These are phyloP conservation scores for Gallinago stenura DNA, from an alignment of 2,797 vertebrate species.

Conservation along the genomic window DNA sequence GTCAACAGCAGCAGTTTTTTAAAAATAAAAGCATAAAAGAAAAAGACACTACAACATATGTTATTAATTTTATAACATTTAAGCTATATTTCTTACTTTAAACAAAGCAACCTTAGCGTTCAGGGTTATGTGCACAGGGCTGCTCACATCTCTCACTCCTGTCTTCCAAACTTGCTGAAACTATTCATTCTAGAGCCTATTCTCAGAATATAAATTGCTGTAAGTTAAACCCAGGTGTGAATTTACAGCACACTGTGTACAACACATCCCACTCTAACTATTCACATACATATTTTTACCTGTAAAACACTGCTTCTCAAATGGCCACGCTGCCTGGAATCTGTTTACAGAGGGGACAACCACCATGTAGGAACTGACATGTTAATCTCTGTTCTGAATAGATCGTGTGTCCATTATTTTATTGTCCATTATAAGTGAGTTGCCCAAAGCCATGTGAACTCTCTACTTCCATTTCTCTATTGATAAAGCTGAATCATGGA, in stretches of 20 bases:
- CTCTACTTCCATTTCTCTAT: background rate
- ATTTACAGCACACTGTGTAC: background rate
- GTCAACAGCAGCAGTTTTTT: background rate
- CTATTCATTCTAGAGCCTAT: background rate
- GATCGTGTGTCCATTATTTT: background rate
- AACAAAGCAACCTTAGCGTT: background rate
- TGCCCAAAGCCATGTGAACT: background rate
- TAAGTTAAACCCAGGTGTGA: background rate
- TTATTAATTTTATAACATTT: background rate
- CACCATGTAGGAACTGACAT: background rate
- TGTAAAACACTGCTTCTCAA: background rate
- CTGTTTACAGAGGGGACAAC: background rate
- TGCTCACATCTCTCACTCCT: background rate
- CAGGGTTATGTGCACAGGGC: background rate
- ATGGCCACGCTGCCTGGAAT: background rate
- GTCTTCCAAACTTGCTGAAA: background rate
- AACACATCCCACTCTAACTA: background rate
- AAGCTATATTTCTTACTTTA: background rate
- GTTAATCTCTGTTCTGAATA: background rate
- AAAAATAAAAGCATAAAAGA: background rate
- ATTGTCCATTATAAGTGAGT: background rate
- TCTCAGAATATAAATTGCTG: background rate
- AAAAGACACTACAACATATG: background rate
- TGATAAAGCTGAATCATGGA: background rate
- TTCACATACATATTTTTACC: background rate